Conservation (phyloP, 1,140 invertebrate species). For the Drosophila grimshawi region DNA sequence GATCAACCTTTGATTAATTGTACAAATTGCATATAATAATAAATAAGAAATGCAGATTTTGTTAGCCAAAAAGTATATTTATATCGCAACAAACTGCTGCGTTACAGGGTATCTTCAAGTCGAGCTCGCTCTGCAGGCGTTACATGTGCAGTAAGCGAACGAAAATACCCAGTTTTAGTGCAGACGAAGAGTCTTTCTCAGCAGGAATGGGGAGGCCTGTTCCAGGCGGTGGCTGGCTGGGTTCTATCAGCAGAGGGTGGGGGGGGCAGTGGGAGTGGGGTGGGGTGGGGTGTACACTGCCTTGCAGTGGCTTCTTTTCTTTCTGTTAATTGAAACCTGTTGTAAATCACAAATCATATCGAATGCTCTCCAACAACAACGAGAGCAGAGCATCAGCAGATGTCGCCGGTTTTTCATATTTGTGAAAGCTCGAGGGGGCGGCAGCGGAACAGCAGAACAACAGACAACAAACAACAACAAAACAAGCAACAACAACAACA, state of each 20-base stretch:
- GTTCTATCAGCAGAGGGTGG: too few relatives aligned
- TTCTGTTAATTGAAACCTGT: constrained; percentile 66
- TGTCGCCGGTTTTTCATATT: constrained; percentile 60
- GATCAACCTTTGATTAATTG: not conserved
- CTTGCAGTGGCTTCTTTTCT: constrained; percentile 7
- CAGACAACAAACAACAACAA: too few relatives aligned
- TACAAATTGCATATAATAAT: too few relatives aligned
- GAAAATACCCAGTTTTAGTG: too few relatives aligned
- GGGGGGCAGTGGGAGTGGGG: constrained; percentile 1
- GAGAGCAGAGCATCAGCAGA: constrained; percentile 27
- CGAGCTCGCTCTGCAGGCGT: too few relatives aligned
- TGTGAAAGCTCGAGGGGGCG: constrained; percentile 32
- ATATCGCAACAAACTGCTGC: too few relatives aligned
- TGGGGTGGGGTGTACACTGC: constrained; percentile 2
- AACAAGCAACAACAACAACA: not conserved
- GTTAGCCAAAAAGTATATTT: too few relatives aligned
- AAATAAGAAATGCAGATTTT: too few relatives aligned
- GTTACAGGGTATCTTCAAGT: too few relatives aligned
- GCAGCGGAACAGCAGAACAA: not conserved
- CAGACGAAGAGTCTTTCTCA: too few relatives aligned
- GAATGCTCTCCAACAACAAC: constrained; percentile 31
- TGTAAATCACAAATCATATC: constrained; percentile 69
- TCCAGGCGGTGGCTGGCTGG: not conserved
- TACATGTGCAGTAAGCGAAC: too few relatives aligned
- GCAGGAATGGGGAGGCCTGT: too few relatives aligned